phyloP scores from a whole-genome alignment of 2,113 vertebrate species.

The Aegypius monachus region DNA sequence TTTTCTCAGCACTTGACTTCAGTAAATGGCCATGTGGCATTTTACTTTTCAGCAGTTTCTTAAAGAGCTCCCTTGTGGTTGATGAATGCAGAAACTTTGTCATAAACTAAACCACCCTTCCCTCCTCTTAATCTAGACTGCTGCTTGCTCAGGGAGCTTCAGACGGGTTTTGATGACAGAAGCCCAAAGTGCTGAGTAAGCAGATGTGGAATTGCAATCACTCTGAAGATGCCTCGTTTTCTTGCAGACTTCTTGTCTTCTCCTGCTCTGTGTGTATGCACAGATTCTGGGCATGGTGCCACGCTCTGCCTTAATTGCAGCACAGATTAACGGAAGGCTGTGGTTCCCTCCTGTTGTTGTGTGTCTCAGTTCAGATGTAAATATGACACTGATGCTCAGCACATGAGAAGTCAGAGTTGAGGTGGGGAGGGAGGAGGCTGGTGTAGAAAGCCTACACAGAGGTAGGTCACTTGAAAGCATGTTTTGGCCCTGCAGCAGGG shows the following conservation, averaged over 20 bases:
- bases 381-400: not conserved
- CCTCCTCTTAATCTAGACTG: not conserved
- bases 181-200: not conserved
- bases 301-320: not conserved
- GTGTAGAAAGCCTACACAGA: not conserved
- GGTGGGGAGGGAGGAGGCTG: not conserved
- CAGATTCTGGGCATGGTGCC: not conserved
- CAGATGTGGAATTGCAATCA: not conserved
- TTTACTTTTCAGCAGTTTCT: conserved; percentile 40
- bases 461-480: not conserved
- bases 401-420: accelerated
- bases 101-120: not conserved
- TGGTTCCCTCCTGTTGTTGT: not conserved
- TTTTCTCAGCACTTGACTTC: not conserved
- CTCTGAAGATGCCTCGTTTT: not conserved
- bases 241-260: not conserved
- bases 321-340: not conserved
- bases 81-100: conserved; percentile 12
- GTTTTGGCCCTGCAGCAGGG: not conserved
- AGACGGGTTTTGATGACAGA: not conserved
- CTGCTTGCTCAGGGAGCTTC: not conserved
- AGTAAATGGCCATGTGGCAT: not conserved
- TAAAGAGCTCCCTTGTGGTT: conserved; percentile 14
- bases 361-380: not conserved
- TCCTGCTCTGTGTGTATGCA: not conserved